Percentiles rank a stretch among this genome's conserved stretches.
phyloP scores from a whole-genome alignment of 2,888 invertebrate species.

The Unio pictorum region DNA sequence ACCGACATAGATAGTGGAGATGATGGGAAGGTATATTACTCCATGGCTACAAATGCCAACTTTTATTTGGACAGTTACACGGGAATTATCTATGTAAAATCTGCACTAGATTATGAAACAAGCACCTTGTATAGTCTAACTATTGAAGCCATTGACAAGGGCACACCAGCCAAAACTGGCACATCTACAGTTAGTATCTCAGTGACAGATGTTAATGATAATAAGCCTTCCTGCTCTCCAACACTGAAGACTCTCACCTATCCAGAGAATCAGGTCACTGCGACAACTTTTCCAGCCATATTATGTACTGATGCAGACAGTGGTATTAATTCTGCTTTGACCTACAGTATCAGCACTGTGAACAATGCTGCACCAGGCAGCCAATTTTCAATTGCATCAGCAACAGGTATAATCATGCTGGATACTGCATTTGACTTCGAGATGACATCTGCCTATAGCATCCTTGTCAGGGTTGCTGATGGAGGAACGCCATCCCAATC shows the following conservation, averaged over 20 bases:
- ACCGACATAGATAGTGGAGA: constrained; percentile 45
- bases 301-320: constrained; percentile 47
- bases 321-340: constrained; percentile 35
- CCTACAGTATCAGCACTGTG: constrained; percentile 30
- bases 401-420: constrained; percentile 34
- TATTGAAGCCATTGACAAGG: constrained; percentile 39
- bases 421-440: constrained; percentile 52
- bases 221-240: constrained; percentile 41
- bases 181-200: constrained; percentile 88
- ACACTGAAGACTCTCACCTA: constrained; percentile 35
- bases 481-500: constrained; percentile 33
- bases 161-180: constrained; percentile 70
- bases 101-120: constrained; percentile 52
- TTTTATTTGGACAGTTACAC: constrained; percentile 43
- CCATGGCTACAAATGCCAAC: constrained; percentile 25
- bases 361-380: constrained; percentile 32
- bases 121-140: constrained; percentile 38
- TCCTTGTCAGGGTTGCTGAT: constrained; percentile 49
- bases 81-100: constrained; percentile 46
- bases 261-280: constrained; percentile 28
- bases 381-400: constrained; percentile 35
- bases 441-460: constrained; percentile 21
- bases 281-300: constrained; percentile 30
- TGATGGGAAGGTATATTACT: constrained; percentile 45
- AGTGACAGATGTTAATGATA: constrained; percentile 88